Conservation (phyloP, 64 coral and sea anemone species). For the Orbicella faveolata region DNA sequence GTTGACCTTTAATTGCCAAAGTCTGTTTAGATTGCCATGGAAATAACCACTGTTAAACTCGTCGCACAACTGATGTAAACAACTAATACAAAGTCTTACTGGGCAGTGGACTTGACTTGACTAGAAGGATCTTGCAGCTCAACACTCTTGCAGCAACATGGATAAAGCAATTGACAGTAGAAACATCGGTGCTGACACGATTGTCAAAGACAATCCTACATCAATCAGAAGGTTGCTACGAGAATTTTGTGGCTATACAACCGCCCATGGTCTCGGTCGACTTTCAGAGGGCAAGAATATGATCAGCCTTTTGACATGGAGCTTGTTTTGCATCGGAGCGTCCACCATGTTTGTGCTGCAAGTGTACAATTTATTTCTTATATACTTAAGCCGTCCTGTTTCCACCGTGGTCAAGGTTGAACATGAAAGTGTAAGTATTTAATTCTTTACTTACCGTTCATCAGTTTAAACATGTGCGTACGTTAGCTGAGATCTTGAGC, state of each 20-base stretch:
- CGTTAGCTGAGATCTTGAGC: too few relatives aligned
- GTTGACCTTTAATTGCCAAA: too few relatives aligned
- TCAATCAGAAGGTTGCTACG: background rate
- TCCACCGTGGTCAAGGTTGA: slow-evolving; percentile 48
- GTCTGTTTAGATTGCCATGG: too few relatives aligned
- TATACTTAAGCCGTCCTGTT: slow-evolving; percentile 38
- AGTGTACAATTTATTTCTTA: slow-evolving; percentile 9
- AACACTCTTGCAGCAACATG: too few relatives aligned
- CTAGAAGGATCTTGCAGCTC: too few relatives aligned
- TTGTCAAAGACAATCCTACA: background rate
- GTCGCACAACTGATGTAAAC: too few relatives aligned
- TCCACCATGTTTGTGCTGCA: slow-evolving; percentile 47
- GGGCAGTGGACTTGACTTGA: too few relatives aligned
- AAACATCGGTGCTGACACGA: background rate
- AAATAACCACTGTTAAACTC: too few relatives aligned
- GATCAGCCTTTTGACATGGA: slow-evolving; percentile 32
- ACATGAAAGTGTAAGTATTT: slow-evolving; percentile 64
- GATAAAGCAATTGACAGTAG: too few relatives aligned
- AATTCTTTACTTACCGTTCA: background rate
- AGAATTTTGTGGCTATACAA: slow-evolving; percentile 65
- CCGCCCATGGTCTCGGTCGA: slow-evolving; percentile 64
- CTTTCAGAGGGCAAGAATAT: slow-evolving; percentile 23
- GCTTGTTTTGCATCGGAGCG: slow-evolving; percentile 37
- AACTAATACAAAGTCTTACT: too few relatives aligned
- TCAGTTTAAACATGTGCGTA: background rate